Base-by-base conservation (phyloP, 2,888 invertebrate species). In the Cantharis rufa region DNA sequence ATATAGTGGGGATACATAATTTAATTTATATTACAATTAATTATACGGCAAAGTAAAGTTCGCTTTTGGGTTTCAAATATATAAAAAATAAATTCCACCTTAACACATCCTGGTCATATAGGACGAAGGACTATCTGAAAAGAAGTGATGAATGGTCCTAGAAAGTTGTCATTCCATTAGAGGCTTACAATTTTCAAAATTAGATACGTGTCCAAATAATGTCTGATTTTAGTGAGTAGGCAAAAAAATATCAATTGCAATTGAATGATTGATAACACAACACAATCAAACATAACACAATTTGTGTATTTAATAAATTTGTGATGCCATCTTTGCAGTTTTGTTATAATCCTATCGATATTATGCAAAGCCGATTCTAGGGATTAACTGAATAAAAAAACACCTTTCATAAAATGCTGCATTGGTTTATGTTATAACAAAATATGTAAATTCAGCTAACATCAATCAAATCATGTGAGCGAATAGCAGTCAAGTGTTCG, bases 401-500 rank as follows among this genome's bases (percentile, higher is more conserved):
- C 64, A 66, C 64, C 64, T 66, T 21, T 10, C 24, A 66, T 66
- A 21, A 66, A 66, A 66, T 21, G 64, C 64, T 66, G 21, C 64
- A 66, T 66, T 66, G 13, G 64, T 18, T 66, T 66, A 18, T 18
- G 10, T 21, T n/a, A 66, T 21, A 66, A 24, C 62, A 16, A 77
- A 81, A 80, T 81, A 81, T 81, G 81, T 76, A 80, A 80, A 81
- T 81, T 75, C 78, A 72, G 78, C 72, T 78, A 77, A 61, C 81
- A 81, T 81, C 81, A 81, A 81, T 81, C 81, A 81, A 78, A 74
- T 77, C 70, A 27, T 70, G 71, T 66, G 70, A 71, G 76, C 63
- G 72, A 78, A 71, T 70, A 71, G 71, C 75, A 79, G 80, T 80
- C 80, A 80, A 76, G 74, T 79, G 76, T 75, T 78, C 75, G 78